These are phyloP conservation scores for Drosophila tripunctata DNA, from an alignment of 2,888 invertebrate species.

Conservation along the genomic window DNA sequence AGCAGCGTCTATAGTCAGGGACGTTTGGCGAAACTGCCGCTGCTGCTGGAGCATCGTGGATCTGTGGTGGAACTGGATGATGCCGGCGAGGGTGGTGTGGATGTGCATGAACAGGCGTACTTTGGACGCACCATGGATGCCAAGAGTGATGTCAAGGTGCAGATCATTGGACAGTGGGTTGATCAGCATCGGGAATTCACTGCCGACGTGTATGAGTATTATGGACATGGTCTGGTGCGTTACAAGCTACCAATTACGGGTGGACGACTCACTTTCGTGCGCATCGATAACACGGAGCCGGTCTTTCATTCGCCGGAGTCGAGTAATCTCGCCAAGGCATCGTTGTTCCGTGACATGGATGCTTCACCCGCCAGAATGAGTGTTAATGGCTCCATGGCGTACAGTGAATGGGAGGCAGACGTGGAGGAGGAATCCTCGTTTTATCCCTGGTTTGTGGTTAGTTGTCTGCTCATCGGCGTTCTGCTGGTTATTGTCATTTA, in stretches of 20 bases:
- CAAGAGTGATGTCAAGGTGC: constrained; percentile 72
- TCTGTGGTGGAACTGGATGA: constrained; percentile 71
- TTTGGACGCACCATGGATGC: constrained; percentile 81
- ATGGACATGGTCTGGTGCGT: constrained; percentile 73
- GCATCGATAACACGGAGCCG: constrained; percentile 79
- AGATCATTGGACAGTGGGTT: constrained; percentile 81
- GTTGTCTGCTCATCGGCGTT: constrained; percentile 61
- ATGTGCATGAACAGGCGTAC: constrained; percentile 77
- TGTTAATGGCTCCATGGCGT: constrained; percentile 22
- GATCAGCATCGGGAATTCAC: constrained; percentile 76
- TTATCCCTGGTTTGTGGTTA: constrained; percentile 78
- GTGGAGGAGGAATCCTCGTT: constrained; percentile 52
- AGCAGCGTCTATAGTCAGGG: constrained; percentile 52
- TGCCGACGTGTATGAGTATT: constrained; percentile 80
- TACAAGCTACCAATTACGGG: constrained; percentile 63
- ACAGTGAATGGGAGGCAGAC: constrained; percentile 54
- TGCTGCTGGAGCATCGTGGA: constrained; percentile 77
- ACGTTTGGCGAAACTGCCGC: constrained; percentile 60
- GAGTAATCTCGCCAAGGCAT: constrained; percentile 62
- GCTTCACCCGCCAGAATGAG: constrained; percentile 37
- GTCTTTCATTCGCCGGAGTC: constrained; percentile 75
- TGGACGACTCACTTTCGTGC: constrained; percentile 64
- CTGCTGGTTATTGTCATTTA: constrained; percentile 63
- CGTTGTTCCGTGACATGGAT: constrained; percentile 48
- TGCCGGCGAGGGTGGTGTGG: constrained; percentile 74